Conservation (phyloP, 2,888 invertebrate genomes). For the Drosophila picticornis region DNA sequence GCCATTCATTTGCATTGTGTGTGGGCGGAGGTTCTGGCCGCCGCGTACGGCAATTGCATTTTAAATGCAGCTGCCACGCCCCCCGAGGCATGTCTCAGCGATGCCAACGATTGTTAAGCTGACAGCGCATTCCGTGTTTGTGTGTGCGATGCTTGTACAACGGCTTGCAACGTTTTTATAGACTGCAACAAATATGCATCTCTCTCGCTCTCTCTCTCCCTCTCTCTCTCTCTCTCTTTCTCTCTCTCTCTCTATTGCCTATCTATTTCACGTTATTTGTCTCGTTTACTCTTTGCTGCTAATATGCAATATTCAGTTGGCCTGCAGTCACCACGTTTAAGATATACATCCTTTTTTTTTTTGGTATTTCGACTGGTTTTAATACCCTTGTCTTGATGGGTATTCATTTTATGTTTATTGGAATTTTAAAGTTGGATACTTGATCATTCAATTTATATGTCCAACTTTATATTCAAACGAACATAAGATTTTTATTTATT, state of each 20-base stretch:
- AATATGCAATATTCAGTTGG: conserved; percentile 76
- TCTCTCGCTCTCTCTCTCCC: too few species aligned
- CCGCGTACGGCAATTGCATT: conserved; percentile 69
- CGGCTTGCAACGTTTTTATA: conserved; percentile 69
- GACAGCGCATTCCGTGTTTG: conserved; percentile 31
- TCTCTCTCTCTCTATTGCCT: neutral
- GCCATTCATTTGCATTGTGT: conserved; percentile 71
- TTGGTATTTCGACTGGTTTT: neutral
- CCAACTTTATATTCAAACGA: too few species aligned
- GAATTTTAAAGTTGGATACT: neutral
- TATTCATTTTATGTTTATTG: neutral
- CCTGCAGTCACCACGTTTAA: conserved; percentile 48
- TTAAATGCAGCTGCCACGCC: conserved; percentile 71
- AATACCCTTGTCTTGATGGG: neutral
- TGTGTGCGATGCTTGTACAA: conserved; percentile 43
- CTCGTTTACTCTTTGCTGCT: conserved; percentile 26
- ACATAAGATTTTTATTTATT: too few species aligned
- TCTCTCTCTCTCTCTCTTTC: conserved; percentile 3
- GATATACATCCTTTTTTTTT: conserved; percentile 24
- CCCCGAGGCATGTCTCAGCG: conserved; percentile 39
- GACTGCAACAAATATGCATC: conserved; percentile 52
- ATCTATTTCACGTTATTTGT: neutral
- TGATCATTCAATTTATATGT: neutral
- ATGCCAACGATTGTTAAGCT: conserved; percentile 42
- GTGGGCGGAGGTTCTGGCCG: conserved; percentile 11